A percentile compares a stretch with the other conserved stretches of the same genome.
Evolutionary conservation across 2,113 vertebrate genomes (phyloP).

Genomic region (Pterocles burchelli): DNA sequence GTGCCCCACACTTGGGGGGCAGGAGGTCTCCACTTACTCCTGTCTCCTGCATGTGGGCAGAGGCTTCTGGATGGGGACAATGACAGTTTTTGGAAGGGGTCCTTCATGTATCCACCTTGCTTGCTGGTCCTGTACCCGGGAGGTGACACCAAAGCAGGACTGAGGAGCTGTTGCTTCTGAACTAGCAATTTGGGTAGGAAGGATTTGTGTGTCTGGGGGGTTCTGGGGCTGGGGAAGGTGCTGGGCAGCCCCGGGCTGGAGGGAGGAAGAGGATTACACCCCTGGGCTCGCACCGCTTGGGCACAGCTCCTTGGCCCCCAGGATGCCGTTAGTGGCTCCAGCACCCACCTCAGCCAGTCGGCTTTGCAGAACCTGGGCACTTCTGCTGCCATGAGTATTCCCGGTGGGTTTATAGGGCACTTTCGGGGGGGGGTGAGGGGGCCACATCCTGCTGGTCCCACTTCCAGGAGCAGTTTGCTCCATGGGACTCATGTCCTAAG

Average conservation of each 20-base stretch:
- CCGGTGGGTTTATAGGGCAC: background rate
- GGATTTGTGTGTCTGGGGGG: background rate
- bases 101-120: background rate
- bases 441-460: background rate
- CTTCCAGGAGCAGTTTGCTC: background rate
- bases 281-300: background rate
- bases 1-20: fast-evolving
- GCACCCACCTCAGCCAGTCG: background rate
- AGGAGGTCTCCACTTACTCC: background rate
- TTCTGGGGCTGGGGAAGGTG: background rate
- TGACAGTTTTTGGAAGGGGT: background rate
- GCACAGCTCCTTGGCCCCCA: background rate
- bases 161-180: background rate
- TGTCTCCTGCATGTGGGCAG: too few species aligned
- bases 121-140: background rate
- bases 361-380: background rate
- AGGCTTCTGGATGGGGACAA: background rate
- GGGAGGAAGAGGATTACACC: background rate
- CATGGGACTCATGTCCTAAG: background rate
- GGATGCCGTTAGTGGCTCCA: background rate
- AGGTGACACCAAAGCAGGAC: background rate
- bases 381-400: background rate
- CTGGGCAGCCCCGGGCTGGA: background rate
- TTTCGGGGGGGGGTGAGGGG: background rate
- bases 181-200: background rate